Evolutionary conservation across 2,797 vertebrate species (phyloP).

Genomic region (Peromyscus attwateri): DNA sequence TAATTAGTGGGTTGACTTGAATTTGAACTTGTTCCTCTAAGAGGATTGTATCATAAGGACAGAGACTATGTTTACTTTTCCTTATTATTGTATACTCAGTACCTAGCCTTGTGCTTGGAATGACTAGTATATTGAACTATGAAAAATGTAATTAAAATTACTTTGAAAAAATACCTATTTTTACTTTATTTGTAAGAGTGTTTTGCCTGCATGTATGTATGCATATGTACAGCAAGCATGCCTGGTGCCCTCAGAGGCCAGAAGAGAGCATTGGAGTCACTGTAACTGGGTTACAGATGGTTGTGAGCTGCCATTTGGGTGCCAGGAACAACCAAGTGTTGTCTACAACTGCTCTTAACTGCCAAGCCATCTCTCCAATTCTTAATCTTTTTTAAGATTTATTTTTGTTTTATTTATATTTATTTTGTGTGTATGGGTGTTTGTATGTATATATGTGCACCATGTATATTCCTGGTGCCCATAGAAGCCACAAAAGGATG

Average conservation of each 20-base stretch:
- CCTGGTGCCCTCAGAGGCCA: not conserved
- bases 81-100: not conserved
- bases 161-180: not conserved
- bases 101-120: not conserved
- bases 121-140: slow-evolving; percentile 1
- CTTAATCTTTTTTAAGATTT: not conserved
- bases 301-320: not conserved
- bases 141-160: not conserved
- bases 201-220: not conserved
- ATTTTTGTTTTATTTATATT: not conserved
- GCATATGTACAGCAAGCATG: not conserved
- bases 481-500: not conserved
- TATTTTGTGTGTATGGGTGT: not conserved
- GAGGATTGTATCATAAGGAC: not conserved
- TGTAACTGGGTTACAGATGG: not conserved
- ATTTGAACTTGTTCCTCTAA: not conserved
- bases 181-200: not conserved
- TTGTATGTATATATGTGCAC: not conserved
- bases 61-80: not conserved
- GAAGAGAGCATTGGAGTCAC: not conserved
- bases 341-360: not conserved
- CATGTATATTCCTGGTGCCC: not conserved
- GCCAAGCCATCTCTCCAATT: not conserved
- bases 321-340: not conserved
- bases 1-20: not conserved